phyloP scores from a whole-genome alignment of 2,113 vertebrate genomes.

The Bagarius yarrelli region DNA sequence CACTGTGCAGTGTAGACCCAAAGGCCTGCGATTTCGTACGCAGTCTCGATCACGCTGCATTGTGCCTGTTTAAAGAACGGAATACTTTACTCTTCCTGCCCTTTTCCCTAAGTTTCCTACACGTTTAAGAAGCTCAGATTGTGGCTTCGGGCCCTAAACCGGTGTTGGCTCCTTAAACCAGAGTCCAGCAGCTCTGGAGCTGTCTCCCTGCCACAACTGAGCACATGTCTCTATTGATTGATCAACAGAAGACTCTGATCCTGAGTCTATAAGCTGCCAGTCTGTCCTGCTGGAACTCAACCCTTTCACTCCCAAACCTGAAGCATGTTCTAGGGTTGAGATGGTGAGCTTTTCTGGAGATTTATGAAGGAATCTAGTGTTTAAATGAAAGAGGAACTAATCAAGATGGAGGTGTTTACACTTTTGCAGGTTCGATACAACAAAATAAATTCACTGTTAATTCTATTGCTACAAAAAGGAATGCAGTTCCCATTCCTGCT shows the following conservation, averaged over 20 bases:
- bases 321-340: neutral
- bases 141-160: neutral
- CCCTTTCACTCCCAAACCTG: neutral
- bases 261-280: neutral
- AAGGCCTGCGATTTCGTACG: neutral
- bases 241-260: slow-evolving; percentile 46
- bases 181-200: neutral
- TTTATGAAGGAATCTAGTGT: neutral
- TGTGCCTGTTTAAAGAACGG: neutral
- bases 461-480: no score
- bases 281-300: slow-evolving; percentile 8
- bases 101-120: neutral
- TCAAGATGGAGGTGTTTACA: neutral
- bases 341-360: neutral
- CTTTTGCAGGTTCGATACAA: neutral
- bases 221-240: slow-evolving; percentile 31
- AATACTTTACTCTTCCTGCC: neutral
- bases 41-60: slow-evolving; percentile 33
- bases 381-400: neutral
- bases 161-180: neutral
- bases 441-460: neutral
- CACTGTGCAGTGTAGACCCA: neutral
- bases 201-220: neutral
- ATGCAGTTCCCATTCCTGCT: no score
- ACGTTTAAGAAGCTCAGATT: neutral